Percentiles rank a stretch among this genome's conserved stretches.
Conservation (phyloP, 2,113 vertebrate species). For the Gobiocypris rarus region DNA sequence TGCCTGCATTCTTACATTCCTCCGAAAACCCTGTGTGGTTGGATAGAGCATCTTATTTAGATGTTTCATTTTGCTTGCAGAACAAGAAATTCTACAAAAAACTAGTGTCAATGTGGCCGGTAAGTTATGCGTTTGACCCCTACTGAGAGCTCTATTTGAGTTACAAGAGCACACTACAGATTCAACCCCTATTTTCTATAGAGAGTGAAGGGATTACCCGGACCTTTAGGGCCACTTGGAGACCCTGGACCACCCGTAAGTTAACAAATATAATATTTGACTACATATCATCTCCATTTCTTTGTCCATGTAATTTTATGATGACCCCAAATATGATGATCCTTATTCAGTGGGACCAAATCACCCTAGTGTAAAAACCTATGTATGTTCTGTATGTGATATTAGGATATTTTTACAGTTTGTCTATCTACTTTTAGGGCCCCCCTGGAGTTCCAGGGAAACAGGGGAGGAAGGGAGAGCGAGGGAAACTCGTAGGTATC, state of each 20-base stretch:
- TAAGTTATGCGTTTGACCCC: slow-evolving; percentile 52
- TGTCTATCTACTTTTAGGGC: slow-evolving; percentile 64
- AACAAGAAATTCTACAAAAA: slow-evolving; percentile 76
- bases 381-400: not conserved
- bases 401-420: not conserved
- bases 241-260: slow-evolving; percentile 72
- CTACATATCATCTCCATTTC: not conserved
- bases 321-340: no score
- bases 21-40: not conserved
- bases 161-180: not conserved
- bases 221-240: slow-evolving; percentile 70
- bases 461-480: slow-evolving; percentile 72
- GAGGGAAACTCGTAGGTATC: slow-evolving; percentile 71
- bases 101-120: slow-evolving; percentile 73
- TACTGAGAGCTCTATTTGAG: not conserved
- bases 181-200: slow-evolving; percentile 50
- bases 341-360: not conserved
- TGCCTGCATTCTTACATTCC: not conserved
- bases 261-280: not conserved
- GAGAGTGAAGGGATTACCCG: slow-evolving; percentile 69
- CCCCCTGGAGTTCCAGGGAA: slow-evolving; percentile 71
- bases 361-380: not conserved
- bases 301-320: not conserved
- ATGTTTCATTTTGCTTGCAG: slow-evolving; percentile 62
- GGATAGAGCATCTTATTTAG: not conserved